Evolutionary conservation across 2,113 vertebrate species (phyloP).

Genomic region (Elaphurus davidianus): DNA sequence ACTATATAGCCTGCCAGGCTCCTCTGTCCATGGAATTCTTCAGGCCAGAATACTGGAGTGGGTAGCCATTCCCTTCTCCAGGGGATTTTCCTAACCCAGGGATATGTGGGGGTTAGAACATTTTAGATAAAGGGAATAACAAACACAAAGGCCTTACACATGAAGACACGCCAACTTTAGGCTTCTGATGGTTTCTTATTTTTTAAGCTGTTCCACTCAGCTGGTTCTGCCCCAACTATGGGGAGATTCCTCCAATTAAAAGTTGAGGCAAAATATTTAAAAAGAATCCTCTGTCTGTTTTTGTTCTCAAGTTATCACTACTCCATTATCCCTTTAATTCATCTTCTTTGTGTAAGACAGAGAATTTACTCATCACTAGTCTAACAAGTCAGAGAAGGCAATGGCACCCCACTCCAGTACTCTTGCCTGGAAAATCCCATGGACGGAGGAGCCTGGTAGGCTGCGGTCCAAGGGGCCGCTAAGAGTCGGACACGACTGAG

Average conservation of each 20-base stretch:
- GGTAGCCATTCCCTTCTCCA: background rate
- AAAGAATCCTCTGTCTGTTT: background rate
- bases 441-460: too few species aligned
- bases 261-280: background rate
- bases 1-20: background rate
- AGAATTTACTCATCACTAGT: constrained; percentile 1
- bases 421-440: too few species aligned
- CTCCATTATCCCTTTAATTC: background rate
- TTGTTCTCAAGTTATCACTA: background rate
- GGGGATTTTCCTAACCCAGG: background rate
- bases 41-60: background rate
- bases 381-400: background rate
- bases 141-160: background rate
- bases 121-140: background rate
- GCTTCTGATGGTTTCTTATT: background rate
- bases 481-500: too few species aligned
- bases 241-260: background rate
- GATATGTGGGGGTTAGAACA: background rate
- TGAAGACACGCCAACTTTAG: background rate
- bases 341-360: background rate
- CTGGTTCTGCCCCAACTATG: background rate
- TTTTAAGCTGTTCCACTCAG: background rate
- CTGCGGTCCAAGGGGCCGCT: too few species aligned
- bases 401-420: too few species aligned
- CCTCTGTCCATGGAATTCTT: background rate